phyloP scores from a whole-genome alignment of 1,140 invertebrate species.

The Babylonia areolata region DNA sequence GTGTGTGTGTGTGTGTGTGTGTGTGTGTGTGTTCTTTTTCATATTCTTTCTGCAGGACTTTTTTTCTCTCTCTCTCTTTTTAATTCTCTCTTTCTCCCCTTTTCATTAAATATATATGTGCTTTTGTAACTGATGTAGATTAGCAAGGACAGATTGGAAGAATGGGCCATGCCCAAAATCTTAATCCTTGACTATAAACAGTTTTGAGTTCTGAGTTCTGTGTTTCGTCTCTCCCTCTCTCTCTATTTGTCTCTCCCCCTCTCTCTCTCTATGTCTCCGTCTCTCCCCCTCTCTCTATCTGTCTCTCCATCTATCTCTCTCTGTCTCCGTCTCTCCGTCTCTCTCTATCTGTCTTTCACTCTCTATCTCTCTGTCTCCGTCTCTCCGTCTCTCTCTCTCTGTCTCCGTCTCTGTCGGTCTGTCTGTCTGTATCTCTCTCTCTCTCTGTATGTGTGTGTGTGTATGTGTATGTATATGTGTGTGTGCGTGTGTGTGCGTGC shows the following conservation, averaged over 20 bases:
- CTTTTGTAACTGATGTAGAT: no score
- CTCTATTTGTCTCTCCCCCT: neutral
- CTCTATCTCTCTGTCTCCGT: neutral
- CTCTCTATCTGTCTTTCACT: neutral
- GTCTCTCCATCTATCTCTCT: neutral
- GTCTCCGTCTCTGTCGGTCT: neutral
- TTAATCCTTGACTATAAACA: no score
- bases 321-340: neutral
- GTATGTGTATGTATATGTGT: neutral
- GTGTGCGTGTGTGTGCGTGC: neutral
- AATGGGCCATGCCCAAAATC: no score
- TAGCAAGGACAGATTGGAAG: no score
- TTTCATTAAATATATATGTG: no score
- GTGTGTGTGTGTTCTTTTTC: no score
- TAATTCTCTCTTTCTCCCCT: no score
- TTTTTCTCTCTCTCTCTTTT: no score
- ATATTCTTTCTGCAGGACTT: no score
- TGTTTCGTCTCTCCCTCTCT: neutral
- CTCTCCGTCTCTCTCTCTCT: constrained; percentile 20
- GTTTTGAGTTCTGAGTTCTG: no score
- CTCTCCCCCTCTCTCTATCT: no score
- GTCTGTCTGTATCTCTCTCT: constrained; percentile 8
- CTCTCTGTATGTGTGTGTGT: neutral
- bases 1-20: no score
- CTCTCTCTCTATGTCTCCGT: neutral